Evolutionary conservation across 1,140 invertebrate species (phyloP).

Genomic region (Gerris buenoi): DNA sequence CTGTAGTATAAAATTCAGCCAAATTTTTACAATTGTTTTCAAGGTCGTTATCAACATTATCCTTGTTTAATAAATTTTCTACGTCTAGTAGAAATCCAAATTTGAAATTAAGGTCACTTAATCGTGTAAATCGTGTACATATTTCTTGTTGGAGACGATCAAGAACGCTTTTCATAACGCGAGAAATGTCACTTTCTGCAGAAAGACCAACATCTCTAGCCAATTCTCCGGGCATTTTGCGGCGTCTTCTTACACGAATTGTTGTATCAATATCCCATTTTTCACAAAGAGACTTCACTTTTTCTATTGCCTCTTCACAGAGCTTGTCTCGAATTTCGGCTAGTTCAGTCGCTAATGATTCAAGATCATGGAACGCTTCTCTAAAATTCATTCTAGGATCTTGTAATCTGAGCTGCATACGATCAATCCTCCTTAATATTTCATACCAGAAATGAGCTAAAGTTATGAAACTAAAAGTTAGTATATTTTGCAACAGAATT

Average conservation of each 20-base stretch:
- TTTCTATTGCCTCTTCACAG: neutral
- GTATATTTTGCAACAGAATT: neutral
- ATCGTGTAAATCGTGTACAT: neutral
- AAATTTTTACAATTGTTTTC: too few relatives aligned
- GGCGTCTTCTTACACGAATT: neutral
- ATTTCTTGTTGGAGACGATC: neutral
- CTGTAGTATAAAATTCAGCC: too few relatives aligned
- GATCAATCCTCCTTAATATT: neutral
- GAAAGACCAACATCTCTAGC: neutral
- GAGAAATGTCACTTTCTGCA: neutral
- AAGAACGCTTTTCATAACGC: neutral
- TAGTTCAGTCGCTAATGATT: neutral
- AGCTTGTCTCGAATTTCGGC: neutral
- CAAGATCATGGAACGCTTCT: neutral
- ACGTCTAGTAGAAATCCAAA: neutral
- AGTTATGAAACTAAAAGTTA: neutral
- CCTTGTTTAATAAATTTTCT: too few relatives aligned
- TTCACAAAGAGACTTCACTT: neutral
- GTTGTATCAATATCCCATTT: neutral
- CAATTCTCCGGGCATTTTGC: neutral
- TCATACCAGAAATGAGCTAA: neutral
- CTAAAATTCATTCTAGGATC: neutral
- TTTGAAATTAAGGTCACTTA: neutral
- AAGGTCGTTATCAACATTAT: too few relatives aligned
- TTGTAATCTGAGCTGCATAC: neutral